Evolutionary conservation across 2,113 vertebrate species (phyloP).

Genomic region (Irena cyanogastra): DNA sequence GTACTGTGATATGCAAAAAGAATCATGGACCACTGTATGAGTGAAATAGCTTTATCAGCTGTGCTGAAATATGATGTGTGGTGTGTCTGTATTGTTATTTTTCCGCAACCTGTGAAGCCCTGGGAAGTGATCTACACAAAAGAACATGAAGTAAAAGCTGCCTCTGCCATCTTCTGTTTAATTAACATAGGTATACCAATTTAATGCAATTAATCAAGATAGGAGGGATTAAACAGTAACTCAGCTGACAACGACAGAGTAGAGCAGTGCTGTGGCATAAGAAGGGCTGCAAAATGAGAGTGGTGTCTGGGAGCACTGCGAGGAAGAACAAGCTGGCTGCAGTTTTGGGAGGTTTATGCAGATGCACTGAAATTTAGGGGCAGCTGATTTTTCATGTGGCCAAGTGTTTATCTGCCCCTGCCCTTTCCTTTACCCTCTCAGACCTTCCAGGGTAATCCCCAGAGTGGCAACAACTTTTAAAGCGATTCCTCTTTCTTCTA

Average conservation of each 20-base stretch:
- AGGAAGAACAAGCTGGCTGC: neutral
- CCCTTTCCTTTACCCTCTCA: constrained; percentile 21
- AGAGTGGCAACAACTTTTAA: constrained; percentile 32
- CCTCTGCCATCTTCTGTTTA: constrained; percentile 27
- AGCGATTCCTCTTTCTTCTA: constrained; percentile 28
- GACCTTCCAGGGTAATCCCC: neutral
- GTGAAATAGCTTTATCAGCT: constrained; percentile 26
- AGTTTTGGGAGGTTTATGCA: neutral
- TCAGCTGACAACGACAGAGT: neutral
- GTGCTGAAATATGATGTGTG: neutral
- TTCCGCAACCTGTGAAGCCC: neutral
- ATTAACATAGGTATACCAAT: constrained; percentile 22
- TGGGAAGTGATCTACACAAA: constrained; percentile 10
- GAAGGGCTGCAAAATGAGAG: neutral
- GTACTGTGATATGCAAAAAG: neutral
- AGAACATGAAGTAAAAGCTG: constrained; percentile 14
- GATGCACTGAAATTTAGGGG: neutral
- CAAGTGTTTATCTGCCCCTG: constrained; percentile 29
- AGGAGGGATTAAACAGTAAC: constrained; percentile 39
- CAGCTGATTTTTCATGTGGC: neutral
- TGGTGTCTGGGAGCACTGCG: neutral
- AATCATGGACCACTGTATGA: neutral
- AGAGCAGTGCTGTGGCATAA: neutral
- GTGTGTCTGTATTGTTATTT: neutral
- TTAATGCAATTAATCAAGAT: constrained; percentile 49